Percentiles rank a stretch among this genome's conserved stretches.
Evolutionary conservation across 2,113 vertebrate genomes (phyloP).

Genomic region (Equus quagga): DNA sequence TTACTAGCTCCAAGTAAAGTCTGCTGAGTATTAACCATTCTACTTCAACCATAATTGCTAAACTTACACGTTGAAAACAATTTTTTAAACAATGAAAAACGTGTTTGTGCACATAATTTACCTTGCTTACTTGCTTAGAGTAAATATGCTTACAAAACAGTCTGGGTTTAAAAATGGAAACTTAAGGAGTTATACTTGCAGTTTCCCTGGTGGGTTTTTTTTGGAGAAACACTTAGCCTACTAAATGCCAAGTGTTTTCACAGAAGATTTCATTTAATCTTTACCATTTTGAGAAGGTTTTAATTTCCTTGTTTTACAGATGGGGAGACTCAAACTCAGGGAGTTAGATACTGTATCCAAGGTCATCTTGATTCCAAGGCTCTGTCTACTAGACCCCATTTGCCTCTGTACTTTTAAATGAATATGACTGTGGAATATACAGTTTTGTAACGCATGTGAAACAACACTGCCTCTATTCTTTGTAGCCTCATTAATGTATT

Average conservation of each 20-base stretch:
- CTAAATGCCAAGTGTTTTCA: not conserved
- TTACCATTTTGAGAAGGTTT: not conserved
- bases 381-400: not conserved
- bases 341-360: not conserved
- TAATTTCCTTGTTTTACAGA: not conserved
- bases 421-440: not conserved
- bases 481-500: not conserved
- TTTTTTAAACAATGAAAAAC: slow-evolving; percentile 20
- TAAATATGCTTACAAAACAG: not conserved
- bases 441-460: not conserved
- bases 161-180: slow-evolving; percentile 19
- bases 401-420: not conserved
- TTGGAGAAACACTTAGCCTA: not conserved
- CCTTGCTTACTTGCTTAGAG: slow-evolving; percentile 20
- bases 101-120: not conserved
- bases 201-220: slow-evolving; percentile 9
- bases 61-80: not conserved
- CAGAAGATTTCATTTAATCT: slow-evolving; percentile 8
- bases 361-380: not conserved
- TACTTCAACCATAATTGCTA: not conserved
- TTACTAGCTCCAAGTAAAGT: not conserved
- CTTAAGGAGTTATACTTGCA: not conserved
- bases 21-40: not conserved
- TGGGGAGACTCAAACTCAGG: not conserved
- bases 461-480: not conserved